Percentiles rank a stretch among this genome's conserved stretches.
Conservation (phyloP, 2,113 vertebrate species). For the Podilymbus podiceps region DNA sequence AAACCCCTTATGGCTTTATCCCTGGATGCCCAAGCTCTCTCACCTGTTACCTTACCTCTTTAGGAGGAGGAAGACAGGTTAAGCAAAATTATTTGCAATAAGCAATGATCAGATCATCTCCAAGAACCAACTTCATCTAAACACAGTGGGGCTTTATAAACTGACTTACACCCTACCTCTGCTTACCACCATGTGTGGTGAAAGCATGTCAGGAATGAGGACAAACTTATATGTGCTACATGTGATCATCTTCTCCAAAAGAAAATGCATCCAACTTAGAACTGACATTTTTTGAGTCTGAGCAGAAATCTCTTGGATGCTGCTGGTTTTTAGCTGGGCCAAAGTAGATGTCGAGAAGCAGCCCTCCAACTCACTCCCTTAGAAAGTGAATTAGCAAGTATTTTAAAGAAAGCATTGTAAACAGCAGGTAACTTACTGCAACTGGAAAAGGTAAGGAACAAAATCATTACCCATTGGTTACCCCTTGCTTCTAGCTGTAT, state of each 20-base stretch:
- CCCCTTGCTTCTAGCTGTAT: neutral
- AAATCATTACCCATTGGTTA: neutral
- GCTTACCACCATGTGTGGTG: rapidly evolving
- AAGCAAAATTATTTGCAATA: neutral
- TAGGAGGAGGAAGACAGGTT: neutral
- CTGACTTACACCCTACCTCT: neutral
- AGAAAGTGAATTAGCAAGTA: neutral
- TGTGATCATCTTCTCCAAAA: neutral
- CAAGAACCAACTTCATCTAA: neutral
- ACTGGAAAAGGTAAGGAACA: neutral
- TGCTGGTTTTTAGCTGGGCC: neutral
- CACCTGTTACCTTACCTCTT: neutral
- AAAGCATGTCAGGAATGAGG: neutral
- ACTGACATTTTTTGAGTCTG: rapidly evolving
- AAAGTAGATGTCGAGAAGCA: neutral
- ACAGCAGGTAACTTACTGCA: neutral
- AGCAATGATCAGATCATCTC: neutral
- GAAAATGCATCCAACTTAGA: neutral
- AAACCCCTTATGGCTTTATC: neutral
- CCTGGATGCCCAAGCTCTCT: neutral
- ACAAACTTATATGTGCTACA: neutral
- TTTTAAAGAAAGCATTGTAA: neutral
- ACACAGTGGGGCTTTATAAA: neutral
- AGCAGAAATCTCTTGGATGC: neutral
- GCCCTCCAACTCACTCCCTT: neutral